Evolutionary conservation across 1,140 invertebrate genomes (phyloP), one percentile per base, ranked within the genome.

Genomic region (Augochlora pura): DNA sequence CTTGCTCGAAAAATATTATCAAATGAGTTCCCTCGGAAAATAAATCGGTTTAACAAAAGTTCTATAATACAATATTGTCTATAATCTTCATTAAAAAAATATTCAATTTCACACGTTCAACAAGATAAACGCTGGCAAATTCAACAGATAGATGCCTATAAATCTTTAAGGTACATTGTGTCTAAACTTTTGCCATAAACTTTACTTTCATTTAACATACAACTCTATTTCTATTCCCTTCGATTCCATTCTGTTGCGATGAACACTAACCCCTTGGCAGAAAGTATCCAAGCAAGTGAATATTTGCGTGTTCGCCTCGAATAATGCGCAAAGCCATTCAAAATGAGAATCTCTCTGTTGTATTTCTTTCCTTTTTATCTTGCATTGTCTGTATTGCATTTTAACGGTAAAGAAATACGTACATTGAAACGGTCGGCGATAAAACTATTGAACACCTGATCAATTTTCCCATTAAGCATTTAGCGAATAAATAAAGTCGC

Each of bases 51-150:
- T 10, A 71, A 71, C n/a, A 18, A 32, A 71, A 70, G 21, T 9
- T 1, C n/a, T 60, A 70, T 42, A 60, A 63, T 39, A 77, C 14
- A 23, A 49, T 70, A 63, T 77, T 64, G 67, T 77, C 68, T 64
- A 72, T 27, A 72, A 14, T 64, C 46, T 42, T 42, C 25, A 23
- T 7, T 77, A 71, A 71, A 16, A 77, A 77, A 77, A 77, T 77
- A 77, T 72, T 77, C 52, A 8, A 77, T 52, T 77, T 72, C 68
- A 77, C 76, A 59, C 68, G n/a, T 72, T 64, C 38, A 71, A 77
- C 68, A 64, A 71, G 68, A 64, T 77, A 77, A 77, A 25, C 64
- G 46, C 68, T 64, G 46, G 70, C 6, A 72, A 63, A 64, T 77
- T 77, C 49, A 77, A 77, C 76, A 72, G 60, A 54, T 49, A 63